Evolutionary conservation across 2,797 vertebrate genomes (phyloP).

Genomic region (Tenualosa thibaudeaui): DNA sequence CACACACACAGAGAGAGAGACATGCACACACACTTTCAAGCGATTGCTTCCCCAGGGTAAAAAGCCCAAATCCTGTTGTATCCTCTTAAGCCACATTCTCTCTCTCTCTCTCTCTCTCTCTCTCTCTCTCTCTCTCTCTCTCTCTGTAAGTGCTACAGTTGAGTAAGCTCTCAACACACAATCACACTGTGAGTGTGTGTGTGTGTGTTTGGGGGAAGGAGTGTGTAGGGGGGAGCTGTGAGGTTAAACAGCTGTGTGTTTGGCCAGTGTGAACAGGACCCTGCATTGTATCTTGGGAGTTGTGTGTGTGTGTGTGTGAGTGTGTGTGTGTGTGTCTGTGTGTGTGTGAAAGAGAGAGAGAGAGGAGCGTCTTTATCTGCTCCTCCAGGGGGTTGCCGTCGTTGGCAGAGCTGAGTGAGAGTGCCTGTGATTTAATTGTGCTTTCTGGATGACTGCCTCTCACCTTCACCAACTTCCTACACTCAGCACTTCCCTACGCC

Average conservation of each 20-base stretch:
- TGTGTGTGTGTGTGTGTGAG: not conserved
- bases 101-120: not conserved
- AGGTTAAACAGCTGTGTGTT: too few relatives aligned
- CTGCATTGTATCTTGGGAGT: too few relatives aligned
- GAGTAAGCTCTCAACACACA: not conserved
- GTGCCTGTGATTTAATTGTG: conserved; percentile 74
- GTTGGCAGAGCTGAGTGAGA: conserved; percentile 41
- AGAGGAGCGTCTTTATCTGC: conserved; percentile 48
- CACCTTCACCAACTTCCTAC: conserved; percentile 64
- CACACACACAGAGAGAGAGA: not conserved
- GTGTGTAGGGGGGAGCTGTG: too few relatives aligned
- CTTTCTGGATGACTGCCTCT: conserved; percentile 75
- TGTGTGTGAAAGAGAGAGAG: not conserved
- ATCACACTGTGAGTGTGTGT: too few relatives aligned
- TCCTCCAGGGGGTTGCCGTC: conserved; percentile 46
- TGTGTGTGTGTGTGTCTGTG: not conserved
- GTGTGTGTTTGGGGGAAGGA: too few relatives aligned
- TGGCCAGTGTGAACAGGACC: too few relatives aligned
- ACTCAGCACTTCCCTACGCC: conserved; percentile 45
- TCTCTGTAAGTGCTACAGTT: not conserved
- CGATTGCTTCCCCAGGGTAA: not conserved
- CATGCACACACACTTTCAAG: not conserved
- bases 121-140: not conserved
- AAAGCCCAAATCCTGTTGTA: not conserved
- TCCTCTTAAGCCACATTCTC: not conserved